Percentiles rank a stretch among this genome's conserved stretches.
These are phyloP conservation scores for Holothuria leucospilota DNA, from an alignment of 53 echinoderm and acorn worm genomes.

Conservation along the genomic window DNA sequence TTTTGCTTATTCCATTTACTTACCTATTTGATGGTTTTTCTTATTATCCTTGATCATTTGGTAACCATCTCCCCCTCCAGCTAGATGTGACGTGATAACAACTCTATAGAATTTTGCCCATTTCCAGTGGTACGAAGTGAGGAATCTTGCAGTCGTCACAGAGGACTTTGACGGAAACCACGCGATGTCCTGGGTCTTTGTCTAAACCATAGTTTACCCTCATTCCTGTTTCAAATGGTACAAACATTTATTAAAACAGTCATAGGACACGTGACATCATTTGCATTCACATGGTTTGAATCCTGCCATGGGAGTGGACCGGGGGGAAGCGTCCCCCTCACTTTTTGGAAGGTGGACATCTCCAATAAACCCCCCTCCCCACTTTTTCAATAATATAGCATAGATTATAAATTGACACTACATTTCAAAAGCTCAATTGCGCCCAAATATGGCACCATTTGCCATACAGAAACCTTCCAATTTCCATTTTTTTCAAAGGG, in stretches of 20 bases:
- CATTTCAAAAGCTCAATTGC: too few species aligned
- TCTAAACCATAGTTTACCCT: neutral
- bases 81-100: neutral
- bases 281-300: too few species aligned
- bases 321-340: too few species aligned
- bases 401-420: too few species aligned
- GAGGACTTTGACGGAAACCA: neutral
- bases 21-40: neutral
- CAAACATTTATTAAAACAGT: neutral
- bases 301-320: neutral
- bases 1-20: neutral
- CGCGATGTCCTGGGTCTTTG: neutral
- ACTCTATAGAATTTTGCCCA: neutral
- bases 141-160: slow-evolving; percentile 1
- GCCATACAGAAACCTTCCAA: too few species aligned
- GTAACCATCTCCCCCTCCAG: slow-evolving; percentile 22
- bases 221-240: neutral
- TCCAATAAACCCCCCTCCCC: too few species aligned
- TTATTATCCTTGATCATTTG: slow-evolving; percentile 26
- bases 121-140: slow-evolving; percentile 7
- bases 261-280: too few species aligned
- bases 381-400: too few species aligned
- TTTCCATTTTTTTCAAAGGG: too few species aligned
- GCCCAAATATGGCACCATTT: too few species aligned
- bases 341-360: too few species aligned